These are phyloP conservation scores for Ectropis crepuscularia DNA, from an alignment of 2,888 invertebrate species.

Conservation along the genomic window DNA sequence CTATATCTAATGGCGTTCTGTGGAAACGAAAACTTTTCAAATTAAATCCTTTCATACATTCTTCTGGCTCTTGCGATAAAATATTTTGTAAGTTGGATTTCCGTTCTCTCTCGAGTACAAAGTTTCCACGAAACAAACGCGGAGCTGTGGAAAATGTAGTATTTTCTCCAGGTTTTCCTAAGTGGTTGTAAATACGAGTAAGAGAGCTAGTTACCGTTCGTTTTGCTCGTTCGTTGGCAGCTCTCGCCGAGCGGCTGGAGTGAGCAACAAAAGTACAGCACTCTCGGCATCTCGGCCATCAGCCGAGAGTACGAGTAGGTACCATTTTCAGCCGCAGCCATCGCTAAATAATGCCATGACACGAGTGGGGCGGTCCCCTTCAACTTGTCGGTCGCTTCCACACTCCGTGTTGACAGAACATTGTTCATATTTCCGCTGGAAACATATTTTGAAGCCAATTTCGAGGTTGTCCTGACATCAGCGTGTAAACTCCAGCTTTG, in stretches of 20 bases:
- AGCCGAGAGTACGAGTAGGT: conserved; percentile 23
- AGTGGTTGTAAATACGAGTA: conserved; percentile 33
- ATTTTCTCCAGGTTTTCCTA: conserved; percentile 36
- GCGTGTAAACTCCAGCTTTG: not conserved
- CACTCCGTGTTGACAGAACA: conserved; percentile 31
- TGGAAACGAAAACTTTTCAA: conserved; percentile 24
- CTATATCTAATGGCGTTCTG: conserved; percentile 28
- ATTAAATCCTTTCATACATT: conserved; percentile 31
- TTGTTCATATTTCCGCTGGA: conserved; percentile 29
- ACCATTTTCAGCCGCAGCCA: conserved; percentile 44
- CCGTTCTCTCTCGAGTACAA: conserved; percentile 7
- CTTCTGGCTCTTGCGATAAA: conserved; percentile 19
- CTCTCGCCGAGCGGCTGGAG: conserved; percentile 29
- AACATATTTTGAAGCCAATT: conserved; percentile 23
- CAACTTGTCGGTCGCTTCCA: conserved; percentile 12
- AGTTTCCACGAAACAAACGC: conserved; percentile 17
- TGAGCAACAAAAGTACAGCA: conserved; percentile 28
- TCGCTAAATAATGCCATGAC: conserved; percentile 46
- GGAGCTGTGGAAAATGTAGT: conserved; percentile 28
- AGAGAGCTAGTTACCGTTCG: conserved; percentile 29
- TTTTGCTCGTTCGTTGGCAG: conserved; percentile 37
- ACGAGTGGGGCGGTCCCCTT: conserved; percentile 22
- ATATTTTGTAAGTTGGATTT: conserved; percentile 25
- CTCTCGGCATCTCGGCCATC: conserved; percentile 34
- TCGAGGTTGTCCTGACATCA: conserved; percentile 2